These are phyloP conservation scores for Protodeltote pygarga DNA, from an alignment of 2,888 invertebrate species.

Conservation along the genomic window DNA sequence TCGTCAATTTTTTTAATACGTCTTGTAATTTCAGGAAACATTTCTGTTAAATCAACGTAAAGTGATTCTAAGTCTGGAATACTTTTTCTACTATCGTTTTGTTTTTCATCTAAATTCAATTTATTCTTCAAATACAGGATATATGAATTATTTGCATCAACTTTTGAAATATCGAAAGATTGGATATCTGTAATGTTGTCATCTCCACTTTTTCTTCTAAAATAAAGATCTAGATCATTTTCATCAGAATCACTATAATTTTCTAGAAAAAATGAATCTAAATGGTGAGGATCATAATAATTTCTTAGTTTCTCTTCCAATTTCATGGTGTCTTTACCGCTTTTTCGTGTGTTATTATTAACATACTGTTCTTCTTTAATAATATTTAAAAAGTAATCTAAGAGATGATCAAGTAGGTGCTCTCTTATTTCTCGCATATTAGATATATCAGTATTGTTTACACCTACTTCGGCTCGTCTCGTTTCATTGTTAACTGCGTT, in stretches of 20 bases:
- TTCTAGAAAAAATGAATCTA: slow-evolving; percentile 10
- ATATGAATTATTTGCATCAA: not conserved
- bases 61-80: not conserved
- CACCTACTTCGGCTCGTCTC: too few relatives aligned
- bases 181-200: not conserved
- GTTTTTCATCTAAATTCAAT: not conserved
- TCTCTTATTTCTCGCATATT: slow-evolving; percentile 33
- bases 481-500: not conserved
- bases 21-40: not conserved
- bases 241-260: slow-evolving; percentile 7
- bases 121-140: not conserved
- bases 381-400: slow-evolving; percentile 40
- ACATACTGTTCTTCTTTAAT: slow-evolving; percentile 25
- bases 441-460: slow-evolving; percentile 1
- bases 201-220: not conserved
- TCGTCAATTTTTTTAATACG: not conserved
- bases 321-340: slow-evolving; percentile 22
- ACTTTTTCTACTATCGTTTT: not conserved
- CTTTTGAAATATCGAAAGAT: not conserved
- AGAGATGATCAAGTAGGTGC: slow-evolving; percentile 32
- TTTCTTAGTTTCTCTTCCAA: slow-evolving; percentile 35
- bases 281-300: slow-evolving; percentile 31
- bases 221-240: not conserved
- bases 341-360: slow-evolving; percentile 16
- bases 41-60: not conserved